phyloP scores from a whole-genome alignment of 2,113 vertebrate species.

The Kryptolebias marmoratus region DNA sequence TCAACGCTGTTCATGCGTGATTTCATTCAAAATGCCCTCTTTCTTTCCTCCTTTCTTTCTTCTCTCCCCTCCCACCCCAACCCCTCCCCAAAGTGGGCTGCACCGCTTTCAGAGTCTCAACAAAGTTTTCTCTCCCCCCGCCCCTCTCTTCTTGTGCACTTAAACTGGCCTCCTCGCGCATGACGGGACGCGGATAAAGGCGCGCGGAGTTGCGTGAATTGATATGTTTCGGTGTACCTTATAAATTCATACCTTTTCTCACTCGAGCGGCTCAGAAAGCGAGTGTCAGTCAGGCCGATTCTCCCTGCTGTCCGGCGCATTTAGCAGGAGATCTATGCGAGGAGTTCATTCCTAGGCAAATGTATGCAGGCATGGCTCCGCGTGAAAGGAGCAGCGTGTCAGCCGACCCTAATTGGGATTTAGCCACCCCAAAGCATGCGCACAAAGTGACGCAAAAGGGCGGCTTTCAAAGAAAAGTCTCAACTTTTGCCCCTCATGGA shows the following conservation, averaged over 20 bases:
- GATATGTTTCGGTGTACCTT: constrained; percentile 98
- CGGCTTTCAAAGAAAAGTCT: constrained; percentile 89
- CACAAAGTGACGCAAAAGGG: constrained; percentile 95
- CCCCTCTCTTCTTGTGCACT: constrained; percentile 82
- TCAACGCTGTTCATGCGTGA: constrained; percentile 79
- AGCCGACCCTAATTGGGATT: constrained; percentile 99
- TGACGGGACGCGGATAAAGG: constrained; percentile 94
- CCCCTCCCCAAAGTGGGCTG: constrained; percentile 65
- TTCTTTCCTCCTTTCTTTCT: background rate
- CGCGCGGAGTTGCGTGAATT: constrained; percentile 92
- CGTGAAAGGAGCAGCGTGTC: constrained; percentile 98
- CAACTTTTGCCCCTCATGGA: constrained; percentile 87
- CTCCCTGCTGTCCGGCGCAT: constrained; percentile 96
- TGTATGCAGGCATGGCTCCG: constrained; percentile 92
- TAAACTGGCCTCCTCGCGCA: constrained; percentile 88
- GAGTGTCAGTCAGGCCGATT: constrained; percentile 94
- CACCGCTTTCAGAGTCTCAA: constrained; percentile 85
- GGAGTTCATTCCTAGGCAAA: constrained; percentile 99
- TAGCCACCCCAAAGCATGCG: constrained; percentile 97
- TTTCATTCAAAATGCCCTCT: constrained; percentile 66
- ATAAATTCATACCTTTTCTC: constrained; percentile 99
- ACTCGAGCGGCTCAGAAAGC: constrained; percentile 89
- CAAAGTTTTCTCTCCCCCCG: constrained; percentile 73
- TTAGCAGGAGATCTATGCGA: constrained; percentile 94
- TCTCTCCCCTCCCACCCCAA: background rate